Percentiles rank a stretch among this genome's conserved stretches.
phyloP scores from a whole-genome alignment of 2,797 vertebrate species.

The Amblyraja radiata region DNA sequence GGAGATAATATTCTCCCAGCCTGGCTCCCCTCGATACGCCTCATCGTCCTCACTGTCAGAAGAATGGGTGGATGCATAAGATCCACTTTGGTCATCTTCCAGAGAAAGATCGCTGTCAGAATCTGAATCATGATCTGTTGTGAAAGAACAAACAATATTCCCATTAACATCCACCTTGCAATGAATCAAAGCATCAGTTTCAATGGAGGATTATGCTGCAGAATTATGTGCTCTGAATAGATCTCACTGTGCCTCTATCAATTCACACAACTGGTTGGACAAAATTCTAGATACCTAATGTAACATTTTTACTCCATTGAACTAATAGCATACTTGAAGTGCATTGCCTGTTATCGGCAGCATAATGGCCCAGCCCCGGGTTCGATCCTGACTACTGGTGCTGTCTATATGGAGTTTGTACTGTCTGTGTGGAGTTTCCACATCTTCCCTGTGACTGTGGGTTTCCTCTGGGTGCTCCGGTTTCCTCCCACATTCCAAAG shows the following conservation, averaged over 20 bases:
- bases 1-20: constrained; percentile 78
- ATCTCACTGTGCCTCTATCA: not conserved
- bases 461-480: too few species aligned
- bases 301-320: not conserved
- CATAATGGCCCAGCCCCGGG: too few species aligned
- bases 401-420: too few species aligned
- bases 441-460: too few species aligned
- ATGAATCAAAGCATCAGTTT: not conserved
- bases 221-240: not conserved
- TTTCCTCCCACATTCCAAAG: too few species aligned
- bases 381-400: too few species aligned
- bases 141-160: constrained; percentile 18
- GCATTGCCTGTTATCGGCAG: too few species aligned
- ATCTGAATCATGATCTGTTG: constrained; percentile 74
- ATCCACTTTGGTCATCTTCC: constrained; percentile 84
- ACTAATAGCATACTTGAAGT: not conserved
- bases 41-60: constrained; percentile 86
- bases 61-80: constrained; percentile 82
- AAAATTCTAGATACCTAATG: too few species aligned
- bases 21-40: constrained; percentile 62
- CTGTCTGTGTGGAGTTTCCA: too few species aligned
- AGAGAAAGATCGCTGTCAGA: constrained; percentile 88
- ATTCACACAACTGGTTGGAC: not conserved
- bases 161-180: not conserved
- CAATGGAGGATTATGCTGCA: not conserved